These are phyloP conservation scores for zebrafish (Danio rerio) DNA, from an alignment of 2,113 vertebrate species.

Conservation along the genomic window DNA sequence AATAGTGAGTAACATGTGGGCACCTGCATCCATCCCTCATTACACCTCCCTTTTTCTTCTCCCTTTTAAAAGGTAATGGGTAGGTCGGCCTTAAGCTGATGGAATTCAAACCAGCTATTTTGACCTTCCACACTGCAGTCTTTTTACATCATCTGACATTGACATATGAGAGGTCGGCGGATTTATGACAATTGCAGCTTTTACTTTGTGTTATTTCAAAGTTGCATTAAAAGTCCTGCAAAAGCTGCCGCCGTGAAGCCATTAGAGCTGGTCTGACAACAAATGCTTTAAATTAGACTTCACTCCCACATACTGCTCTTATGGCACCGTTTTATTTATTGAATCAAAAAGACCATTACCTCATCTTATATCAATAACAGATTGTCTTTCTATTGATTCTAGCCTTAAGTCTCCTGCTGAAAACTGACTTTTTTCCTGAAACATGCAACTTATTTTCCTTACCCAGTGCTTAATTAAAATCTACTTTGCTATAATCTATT, in stretches of 20 bases:
- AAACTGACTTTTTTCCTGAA: not conserved
- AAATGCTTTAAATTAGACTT: conserved; percentile 26
- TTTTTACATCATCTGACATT: conserved; percentile 19
- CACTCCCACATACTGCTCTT: not conserved
- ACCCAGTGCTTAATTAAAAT: not conserved
- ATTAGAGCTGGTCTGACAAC: conserved; percentile 17
- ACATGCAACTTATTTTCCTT: not conserved
- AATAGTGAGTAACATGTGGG: conserved; percentile 35
- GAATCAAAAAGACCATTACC: not conserved
- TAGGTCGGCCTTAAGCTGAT: conserved; percentile 24
- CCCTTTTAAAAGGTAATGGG: conserved; percentile 16
- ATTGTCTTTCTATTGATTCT: not conserved
- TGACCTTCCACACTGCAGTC: not conserved
- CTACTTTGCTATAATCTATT: no score
- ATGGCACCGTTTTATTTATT: conserved; percentile 3
- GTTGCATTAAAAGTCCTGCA: conserved; percentile 16
- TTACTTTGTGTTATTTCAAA: conserved; percentile 26
- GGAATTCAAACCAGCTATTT: conserved; percentile 22
- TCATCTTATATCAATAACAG: conserved; percentile 10
- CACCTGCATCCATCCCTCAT: conserved; percentile 29
- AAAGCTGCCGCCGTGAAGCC: not conserved
- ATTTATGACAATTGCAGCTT: conserved; percentile 22
- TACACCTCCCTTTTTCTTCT: conserved; percentile 19
- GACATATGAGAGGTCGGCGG: not conserved
- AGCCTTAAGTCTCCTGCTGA: not conserved